These are phyloP conservation scores for Crepidodera aurea DNA, from an alignment of 2,888 invertebrate genomes.

Conservation along the genomic window DNA sequence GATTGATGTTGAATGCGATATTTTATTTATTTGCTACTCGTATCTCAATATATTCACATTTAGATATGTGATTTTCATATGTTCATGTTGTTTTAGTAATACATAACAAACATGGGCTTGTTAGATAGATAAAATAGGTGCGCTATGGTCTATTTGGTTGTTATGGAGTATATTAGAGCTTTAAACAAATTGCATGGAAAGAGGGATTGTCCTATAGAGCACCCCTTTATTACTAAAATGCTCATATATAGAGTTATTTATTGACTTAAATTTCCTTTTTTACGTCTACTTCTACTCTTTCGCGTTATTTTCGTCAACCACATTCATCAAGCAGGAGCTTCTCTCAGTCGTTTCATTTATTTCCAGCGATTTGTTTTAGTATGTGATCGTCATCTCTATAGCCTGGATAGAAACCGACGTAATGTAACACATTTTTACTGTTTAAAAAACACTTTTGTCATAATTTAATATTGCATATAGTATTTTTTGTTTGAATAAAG, in stretches of 20 bases:
- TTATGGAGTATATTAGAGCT: neutral
- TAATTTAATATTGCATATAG: no score
- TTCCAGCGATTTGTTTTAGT: slow-evolving; percentile 23
- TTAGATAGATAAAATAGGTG: no score
- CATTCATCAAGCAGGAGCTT: slow-evolving; percentile 17
- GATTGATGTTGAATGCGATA: no score
- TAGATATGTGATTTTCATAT: no score
- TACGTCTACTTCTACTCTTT: slow-evolving; percentile 2
- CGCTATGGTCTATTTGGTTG: neutral
- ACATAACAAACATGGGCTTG: no score
- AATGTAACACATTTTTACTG: neutral
- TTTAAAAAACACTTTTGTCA: no score
- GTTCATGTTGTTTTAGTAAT: no score
- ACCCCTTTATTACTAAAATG: slow-evolving; percentile 2
- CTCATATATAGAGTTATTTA: neutral
- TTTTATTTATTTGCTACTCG: no score
- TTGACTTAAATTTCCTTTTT: slow-evolving; percentile 12
- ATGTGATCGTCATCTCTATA: slow-evolving; percentile 16
- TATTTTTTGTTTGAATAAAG: no score
- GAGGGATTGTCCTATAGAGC: neutral
- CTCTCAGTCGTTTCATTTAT: slow-evolving; percentile 22
- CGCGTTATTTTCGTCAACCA: slow-evolving; percentile 18
- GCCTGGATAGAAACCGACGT: neutral
- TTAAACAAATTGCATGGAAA: neutral
- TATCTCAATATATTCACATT: no score